Evolutionary conservation across 2,888 invertebrate genomes (phyloP).

Genomic region (Ophion costatus): DNA sequence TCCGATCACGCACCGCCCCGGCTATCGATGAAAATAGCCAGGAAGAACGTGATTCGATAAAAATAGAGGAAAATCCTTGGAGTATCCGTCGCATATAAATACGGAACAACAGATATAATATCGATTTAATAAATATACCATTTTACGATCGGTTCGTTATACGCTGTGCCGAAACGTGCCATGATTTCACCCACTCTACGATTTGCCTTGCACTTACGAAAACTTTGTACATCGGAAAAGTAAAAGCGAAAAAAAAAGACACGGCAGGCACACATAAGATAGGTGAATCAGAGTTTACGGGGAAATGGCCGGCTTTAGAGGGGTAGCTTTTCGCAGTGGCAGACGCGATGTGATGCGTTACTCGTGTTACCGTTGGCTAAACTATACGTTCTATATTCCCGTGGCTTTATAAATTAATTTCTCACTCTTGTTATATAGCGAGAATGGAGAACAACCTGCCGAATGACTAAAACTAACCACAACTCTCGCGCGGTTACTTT

Average conservation of each 20-base stretch:
- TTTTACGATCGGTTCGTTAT: not conserved
- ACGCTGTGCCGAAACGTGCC: not conserved
- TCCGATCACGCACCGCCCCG: too few species aligned
- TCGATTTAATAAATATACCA: not conserved
- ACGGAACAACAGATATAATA: not conserved
- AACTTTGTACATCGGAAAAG: conserved; percentile 45
- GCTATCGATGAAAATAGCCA: conserved; percentile 12
- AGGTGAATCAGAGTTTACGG: conserved; percentile 26
- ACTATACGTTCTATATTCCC: conserved; percentile 40
- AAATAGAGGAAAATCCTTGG: not conserved
- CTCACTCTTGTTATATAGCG: conserved; percentile 54
- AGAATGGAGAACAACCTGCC: conserved; percentile 46
- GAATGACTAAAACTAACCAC: conserved; percentile 44
- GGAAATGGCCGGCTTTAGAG: not conserved
- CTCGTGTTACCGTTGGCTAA: conserved; percentile 25
- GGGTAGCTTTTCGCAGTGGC: not conserved
- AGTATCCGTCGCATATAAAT: conserved; percentile 12
- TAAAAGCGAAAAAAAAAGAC: conserved; percentile 19
- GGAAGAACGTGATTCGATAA: too few species aligned
- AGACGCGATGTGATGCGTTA: conserved; percentile 31
- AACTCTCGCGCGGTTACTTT: conserved; percentile 52
- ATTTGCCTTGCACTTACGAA: conserved; percentile 44
- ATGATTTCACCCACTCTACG: conserved; percentile 37
- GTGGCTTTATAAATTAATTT: conserved; percentile 59
- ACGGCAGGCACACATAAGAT: not conserved